Conservation (phyloP, 2,113 vertebrate species). For the Ranitomeya variabilis region DNA sequence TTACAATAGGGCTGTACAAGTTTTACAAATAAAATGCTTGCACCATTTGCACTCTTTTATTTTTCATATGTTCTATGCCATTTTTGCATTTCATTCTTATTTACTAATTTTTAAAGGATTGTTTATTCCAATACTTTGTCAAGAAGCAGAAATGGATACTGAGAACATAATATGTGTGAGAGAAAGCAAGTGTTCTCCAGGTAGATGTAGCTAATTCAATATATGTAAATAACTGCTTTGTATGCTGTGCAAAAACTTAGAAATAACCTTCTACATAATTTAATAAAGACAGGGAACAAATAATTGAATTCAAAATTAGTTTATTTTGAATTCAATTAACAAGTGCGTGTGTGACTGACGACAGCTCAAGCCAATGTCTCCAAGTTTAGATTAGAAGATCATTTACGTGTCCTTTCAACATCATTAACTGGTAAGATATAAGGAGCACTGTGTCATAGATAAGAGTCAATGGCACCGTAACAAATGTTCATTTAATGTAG, state of each 20-base stretch:
- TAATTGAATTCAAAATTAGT: slow-evolving; percentile 17
- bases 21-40: no score
- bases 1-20: no score
- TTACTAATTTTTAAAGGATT: neutral
- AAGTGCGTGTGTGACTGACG: neutral
- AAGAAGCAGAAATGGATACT: neutral
- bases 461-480: neutral
- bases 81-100: neutral
- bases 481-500: neutral
- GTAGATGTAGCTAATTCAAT: neutral
- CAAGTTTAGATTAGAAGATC: neutral
- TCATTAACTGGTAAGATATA: slow-evolving; percentile 22
- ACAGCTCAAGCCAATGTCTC: neutral
- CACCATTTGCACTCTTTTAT: no score
- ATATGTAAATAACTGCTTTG: slow-evolving; percentile 3
- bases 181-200: neutral
- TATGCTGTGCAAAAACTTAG: neutral
- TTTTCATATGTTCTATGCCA: no score
- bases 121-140: neutral
- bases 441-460: neutral
- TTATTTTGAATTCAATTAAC: slow-evolving; percentile 12
- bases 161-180: neutral
- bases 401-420: neutral
- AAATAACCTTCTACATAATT: slow-evolving; percentile 21
- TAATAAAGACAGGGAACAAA: slow-evolving; percentile 24